Conservation (phyloP, 1,140 invertebrate species). For the Thaumatotibia leucotreta region DNA sequence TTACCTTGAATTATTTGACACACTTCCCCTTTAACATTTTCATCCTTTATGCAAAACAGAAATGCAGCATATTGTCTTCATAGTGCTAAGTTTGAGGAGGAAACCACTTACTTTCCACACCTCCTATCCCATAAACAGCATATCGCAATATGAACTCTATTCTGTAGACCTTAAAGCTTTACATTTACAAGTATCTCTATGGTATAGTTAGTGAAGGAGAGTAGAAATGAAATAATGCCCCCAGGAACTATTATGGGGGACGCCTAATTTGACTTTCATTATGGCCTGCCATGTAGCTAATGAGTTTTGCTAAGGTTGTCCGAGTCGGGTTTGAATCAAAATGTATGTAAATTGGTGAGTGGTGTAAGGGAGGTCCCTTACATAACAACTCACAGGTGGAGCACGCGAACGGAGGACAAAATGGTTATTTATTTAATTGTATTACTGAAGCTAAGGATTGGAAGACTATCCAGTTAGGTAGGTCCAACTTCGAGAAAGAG, state of each 20-base stretch:
- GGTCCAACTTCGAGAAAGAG: no score
- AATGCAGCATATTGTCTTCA: background rate
- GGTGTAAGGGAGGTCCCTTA: background rate
- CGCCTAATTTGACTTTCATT: background rate
- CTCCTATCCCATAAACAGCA: background rate
- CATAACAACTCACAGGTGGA: background rate
- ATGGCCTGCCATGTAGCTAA: background rate
- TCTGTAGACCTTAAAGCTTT: background rate
- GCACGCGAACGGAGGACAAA: no score
- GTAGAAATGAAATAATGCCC: slow-evolving; percentile 7
- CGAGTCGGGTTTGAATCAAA: background rate
- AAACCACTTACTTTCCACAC: background rate
- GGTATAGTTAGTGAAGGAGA: background rate
- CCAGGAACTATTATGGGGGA: background rate
- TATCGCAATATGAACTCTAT: background rate
- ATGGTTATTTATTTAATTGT: no score
- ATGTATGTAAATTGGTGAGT: background rate
- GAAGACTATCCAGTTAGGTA: no score
- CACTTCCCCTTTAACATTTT: background rate
- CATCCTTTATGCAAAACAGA: background rate
- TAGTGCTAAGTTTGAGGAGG: background rate
- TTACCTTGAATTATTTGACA: background rate
- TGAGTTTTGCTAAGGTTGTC: background rate
- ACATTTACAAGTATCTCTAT: background rate
- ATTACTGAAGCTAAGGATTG: no score